A percentile compares a stretch with the other conserved stretches of the same genome.
These are phyloP conservation scores for Gorsachius magnificus DNA, from an alignment of 2,797 vertebrate species.

Conservation along the genomic window DNA sequence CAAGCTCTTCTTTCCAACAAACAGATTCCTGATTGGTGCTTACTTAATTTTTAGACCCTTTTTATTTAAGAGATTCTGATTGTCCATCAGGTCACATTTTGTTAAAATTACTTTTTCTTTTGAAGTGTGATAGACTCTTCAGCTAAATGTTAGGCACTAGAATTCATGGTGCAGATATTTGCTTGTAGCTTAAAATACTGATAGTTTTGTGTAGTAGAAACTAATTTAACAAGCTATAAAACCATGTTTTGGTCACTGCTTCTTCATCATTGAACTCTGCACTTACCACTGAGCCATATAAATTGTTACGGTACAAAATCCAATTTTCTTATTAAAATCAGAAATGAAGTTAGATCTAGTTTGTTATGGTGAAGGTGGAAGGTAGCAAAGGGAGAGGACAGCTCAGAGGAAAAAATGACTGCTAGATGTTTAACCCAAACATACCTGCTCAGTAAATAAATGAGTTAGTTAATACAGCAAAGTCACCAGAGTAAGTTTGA, in stretches of 20 bases:
- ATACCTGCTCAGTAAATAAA: background rate
- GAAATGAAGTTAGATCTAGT: background rate
- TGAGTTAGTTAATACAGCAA: background rate
- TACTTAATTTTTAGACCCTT: background rate
- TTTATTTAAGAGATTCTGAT: background rate
- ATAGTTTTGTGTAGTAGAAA: background rate
- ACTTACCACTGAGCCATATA: background rate
- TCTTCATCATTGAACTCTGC: background rate
- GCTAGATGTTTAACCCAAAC: background rate
- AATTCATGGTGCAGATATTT: background rate
- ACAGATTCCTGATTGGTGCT: background rate
- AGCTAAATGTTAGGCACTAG: background rate
- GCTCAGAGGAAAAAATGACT: background rate
- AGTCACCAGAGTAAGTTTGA: background rate
- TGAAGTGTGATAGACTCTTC: background rate
- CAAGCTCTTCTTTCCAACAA: background rate
- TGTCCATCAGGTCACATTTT: background rate
- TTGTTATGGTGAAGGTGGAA: background rate
- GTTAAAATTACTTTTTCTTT: background rate
- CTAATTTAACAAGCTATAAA: background rate
- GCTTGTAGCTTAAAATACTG: background rate
- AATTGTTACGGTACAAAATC: background rate
- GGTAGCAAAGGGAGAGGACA: background rate
- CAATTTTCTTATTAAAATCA: background rate
- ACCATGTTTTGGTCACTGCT: background rate